phyloP scores from a whole-genome alignment of 2,888 invertebrate species.

The Pyrgus malvae region DNA sequence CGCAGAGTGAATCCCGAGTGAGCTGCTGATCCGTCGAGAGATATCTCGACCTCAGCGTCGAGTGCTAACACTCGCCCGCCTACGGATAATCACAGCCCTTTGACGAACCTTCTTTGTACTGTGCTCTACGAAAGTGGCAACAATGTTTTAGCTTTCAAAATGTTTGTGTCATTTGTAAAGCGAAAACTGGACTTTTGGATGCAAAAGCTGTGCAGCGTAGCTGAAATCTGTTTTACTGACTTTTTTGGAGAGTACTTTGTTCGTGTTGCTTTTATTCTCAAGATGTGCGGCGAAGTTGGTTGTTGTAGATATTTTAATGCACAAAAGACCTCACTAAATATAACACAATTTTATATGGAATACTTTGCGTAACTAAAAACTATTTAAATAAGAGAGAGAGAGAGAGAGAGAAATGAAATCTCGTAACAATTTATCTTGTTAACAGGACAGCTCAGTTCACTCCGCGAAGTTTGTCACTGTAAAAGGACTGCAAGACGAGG shows the following conservation, averaged over 20 bases:
- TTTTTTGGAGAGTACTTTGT: too few species aligned
- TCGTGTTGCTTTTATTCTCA: too few species aligned
- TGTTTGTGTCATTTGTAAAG: constrained; percentile 21
- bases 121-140: constrained; percentile 55
- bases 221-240: neutral
- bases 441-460: neutral
- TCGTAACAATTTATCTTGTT: neutral
- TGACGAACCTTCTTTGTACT: constrained; percentile 66
- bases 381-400: neutral
- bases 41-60: constrained; percentile 75
- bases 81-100: constrained; percentile 75
- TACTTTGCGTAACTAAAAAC: neutral
- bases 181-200: constrained; percentile 11
- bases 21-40: constrained; percentile 76
- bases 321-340: too few species aligned
- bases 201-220: neutral
- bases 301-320: too few species aligned
- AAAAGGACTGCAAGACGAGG: constrained; percentile 2
- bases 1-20: constrained; percentile 77
- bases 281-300: too few species aligned
- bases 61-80: constrained; percentile 73
- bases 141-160: constrained; percentile 47
- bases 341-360: too few species aligned
- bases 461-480: neutral
- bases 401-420: neutral